Conservation (phyloP, 1,140 invertebrate genomes). For the Drosophila tristis region DNA sequence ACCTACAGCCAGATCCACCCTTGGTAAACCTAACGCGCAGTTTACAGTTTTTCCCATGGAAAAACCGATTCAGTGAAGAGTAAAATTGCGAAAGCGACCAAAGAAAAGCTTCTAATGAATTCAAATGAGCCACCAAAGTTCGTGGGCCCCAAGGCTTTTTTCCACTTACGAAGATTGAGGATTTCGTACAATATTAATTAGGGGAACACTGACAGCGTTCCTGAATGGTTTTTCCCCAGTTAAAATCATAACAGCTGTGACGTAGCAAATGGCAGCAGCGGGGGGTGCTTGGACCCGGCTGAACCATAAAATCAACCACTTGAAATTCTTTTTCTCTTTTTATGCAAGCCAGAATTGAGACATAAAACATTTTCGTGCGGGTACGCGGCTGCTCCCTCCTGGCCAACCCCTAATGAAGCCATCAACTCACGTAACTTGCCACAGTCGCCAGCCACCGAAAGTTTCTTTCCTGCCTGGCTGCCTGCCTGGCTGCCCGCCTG, state of each 20-base stretch:
- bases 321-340: conserved; percentile 69
- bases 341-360: conserved; percentile 67
- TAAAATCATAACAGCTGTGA: conserved; percentile 77
- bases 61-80: conserved; percentile 49
- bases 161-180: conserved; percentile 34
- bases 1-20: conserved; percentile 57
- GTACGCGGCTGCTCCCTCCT: conserved; percentile 8
- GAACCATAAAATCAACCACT: conserved; percentile 59
- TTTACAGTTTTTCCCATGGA: conserved; percentile 33
- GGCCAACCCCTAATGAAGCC: conserved; percentile 71
- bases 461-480: conserved; percentile 5
- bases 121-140: conserved; percentile 65
- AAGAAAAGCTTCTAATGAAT: conserved; percentile 58
- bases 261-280: conserved; percentile 66
- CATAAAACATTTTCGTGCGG: conserved; percentile 61
- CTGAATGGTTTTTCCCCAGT: conserved; percentile 45
- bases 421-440: conserved; percentile 63
- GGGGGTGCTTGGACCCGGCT: conserved; percentile 33
- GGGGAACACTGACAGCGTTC: conserved; percentile 66
- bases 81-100: conserved; percentile 32
- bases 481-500: neutral
- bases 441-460: conserved; percentile 60
- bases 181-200: conserved; percentile 67
- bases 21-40: conserved; percentile 45
- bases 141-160: conserved; percentile 19